Conservation (phyloP, 2,113 vertebrate genomes). For the Aegithalos caudatus region DNA sequence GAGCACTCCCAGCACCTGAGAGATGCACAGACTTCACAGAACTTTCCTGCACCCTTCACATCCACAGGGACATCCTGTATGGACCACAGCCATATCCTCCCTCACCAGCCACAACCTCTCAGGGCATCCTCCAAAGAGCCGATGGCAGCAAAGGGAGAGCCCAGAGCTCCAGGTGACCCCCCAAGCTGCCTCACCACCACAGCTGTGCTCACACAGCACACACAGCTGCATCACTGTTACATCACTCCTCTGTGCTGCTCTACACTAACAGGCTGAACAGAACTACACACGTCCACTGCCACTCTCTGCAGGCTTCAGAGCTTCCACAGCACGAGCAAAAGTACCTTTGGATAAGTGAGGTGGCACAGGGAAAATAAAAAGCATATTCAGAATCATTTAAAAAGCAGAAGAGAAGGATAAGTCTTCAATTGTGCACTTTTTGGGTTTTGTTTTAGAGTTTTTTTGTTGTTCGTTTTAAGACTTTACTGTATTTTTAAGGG, state of each 20-base stretch:
- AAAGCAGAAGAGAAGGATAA: not conserved
- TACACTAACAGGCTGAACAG: not conserved
- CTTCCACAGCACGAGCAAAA: not conserved
- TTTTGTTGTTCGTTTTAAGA: not conserved
- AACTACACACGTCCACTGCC: not conserved
- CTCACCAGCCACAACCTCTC: not conserved
- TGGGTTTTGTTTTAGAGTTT: fast-evolving
- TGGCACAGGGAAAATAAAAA: not conserved
- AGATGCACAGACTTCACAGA: not conserved
- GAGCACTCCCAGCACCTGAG: not conserved
- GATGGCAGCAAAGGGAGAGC: not conserved
- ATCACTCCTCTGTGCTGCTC: not conserved
- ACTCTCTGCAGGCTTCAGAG: not conserved
- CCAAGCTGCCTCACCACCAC: not conserved
- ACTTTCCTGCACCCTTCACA: not conserved
- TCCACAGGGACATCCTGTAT: fast-evolving
- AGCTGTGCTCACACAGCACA: not conserved
- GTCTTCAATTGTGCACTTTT: not conserved
- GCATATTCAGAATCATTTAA: not conserved
- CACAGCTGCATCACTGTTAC: not conserved
- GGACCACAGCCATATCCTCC: not conserved
- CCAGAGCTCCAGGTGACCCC: not conserved
- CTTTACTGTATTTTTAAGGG: not conserved
- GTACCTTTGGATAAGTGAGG: not conserved
- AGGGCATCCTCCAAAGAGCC: not conserved